These are phyloP conservation scores for Xyrichtys novacula DNA, from an alignment of 2,797 vertebrate genomes.

Conservation along the genomic window DNA sequence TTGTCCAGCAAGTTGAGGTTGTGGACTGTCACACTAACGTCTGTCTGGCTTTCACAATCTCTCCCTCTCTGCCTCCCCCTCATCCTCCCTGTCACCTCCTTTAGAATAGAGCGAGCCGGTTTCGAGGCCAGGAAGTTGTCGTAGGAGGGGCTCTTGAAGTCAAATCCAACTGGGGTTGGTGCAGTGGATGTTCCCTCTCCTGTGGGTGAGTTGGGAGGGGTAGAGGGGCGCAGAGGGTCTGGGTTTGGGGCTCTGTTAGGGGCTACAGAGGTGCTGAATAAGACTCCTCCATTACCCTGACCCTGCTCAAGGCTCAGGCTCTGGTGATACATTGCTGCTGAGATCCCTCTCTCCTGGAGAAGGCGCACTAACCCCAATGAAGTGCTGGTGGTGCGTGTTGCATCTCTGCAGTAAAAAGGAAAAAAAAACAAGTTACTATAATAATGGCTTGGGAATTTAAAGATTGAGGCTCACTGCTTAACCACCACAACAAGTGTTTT, in stretches of 20 bases:
- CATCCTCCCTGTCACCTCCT: slow-evolving; percentile 90
- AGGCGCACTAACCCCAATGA: slow-evolving; percentile 96
- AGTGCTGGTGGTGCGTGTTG: slow-evolving; percentile 97
- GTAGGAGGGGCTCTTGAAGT: slow-evolving; percentile 94
- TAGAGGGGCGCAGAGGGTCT: slow-evolving; percentile 84
- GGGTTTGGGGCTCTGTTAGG: slow-evolving; percentile 60
- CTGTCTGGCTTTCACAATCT: slow-evolving; percentile 96
- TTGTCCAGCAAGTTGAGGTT: slow-evolving; percentile 98
- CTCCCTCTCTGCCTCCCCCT: slow-evolving; percentile 83
- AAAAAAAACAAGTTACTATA: neutral
- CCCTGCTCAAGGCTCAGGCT: slow-evolving; percentile 90
- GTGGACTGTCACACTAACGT: slow-evolving; percentile 95
- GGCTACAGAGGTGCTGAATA: slow-evolving; percentile 85
- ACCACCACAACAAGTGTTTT: neutral
- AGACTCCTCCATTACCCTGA: slow-evolving; percentile 76
- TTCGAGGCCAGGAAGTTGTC: slow-evolving; percentile 98
- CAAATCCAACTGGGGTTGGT: slow-evolving; percentile 85
- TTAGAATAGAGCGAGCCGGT: slow-evolving; percentile 95
- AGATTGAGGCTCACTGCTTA: neutral
- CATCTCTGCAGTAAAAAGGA: slow-evolving; percentile 82
- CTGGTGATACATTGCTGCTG: slow-evolving; percentile 95
- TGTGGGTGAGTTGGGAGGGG: slow-evolving; percentile 91
- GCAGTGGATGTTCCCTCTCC: slow-evolving; percentile 52
- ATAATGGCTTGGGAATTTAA: neutral
- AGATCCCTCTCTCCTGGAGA: slow-evolving; percentile 96